Conservation (phyloP, 2,888 invertebrate species). For the Molorchus minor region DNA sequence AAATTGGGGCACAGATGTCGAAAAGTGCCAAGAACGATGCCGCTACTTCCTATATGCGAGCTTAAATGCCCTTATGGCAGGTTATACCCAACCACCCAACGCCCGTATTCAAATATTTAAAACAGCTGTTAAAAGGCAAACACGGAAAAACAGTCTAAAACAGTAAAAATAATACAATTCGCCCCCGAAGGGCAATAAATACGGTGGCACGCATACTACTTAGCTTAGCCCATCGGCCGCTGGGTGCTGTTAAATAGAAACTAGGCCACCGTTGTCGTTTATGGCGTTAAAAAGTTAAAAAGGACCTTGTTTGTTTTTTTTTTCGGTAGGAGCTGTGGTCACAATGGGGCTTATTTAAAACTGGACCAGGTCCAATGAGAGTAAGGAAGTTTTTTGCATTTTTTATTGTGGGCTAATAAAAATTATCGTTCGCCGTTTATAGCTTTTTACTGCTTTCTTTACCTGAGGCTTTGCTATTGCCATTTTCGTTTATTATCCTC, state of each 20-base stretch:
- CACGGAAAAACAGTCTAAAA: conserved; percentile 38
- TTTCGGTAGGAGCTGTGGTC: conserved; percentile 2
- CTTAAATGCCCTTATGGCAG: conserved; percentile 26
- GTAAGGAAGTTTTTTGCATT: conserved; percentile 12
- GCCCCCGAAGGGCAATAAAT: conserved; percentile 31
- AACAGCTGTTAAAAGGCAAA: conserved; percentile 44
- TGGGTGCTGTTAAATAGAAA: background rate
- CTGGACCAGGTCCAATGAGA: background rate
- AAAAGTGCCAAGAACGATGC: background rate
- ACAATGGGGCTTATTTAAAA: conserved; percentile 13
- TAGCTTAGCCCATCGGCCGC: too few relatives aligned
- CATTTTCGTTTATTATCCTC: too few relatives aligned
- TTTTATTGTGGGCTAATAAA: conserved; percentile 13
- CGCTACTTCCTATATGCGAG: background rate
- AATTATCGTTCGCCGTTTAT: background rate
- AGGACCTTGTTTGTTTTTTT: background rate
- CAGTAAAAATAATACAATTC: conserved; percentile 32
- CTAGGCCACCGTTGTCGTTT: background rate
- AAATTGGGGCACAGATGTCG: background rate
- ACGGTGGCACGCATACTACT: conserved; percentile 4
- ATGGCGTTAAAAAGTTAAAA: conserved; percentile 1
- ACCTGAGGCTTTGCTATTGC: too few relatives aligned
- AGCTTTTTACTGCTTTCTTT: too few relatives aligned
- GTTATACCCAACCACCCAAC: conserved; percentile 36
- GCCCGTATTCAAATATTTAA: conserved; percentile 45